Evolutionary conservation across 2,113 vertebrate species (phyloP), one percentile per base, ranked within the genome.

Genomic region (Dasypus novemcinctus): DNA sequence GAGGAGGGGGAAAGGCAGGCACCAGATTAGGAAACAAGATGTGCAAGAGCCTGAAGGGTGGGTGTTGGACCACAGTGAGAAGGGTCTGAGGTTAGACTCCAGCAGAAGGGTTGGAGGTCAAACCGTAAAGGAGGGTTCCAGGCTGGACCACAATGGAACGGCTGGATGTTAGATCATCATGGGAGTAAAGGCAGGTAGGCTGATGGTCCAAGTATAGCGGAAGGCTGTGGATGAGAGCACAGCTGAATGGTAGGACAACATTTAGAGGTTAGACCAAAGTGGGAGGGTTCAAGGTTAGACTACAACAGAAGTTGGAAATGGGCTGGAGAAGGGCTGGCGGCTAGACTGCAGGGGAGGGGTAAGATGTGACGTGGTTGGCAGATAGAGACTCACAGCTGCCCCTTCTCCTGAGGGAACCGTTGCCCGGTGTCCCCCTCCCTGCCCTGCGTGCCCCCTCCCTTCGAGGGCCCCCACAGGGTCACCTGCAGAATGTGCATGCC

Each of bases 401-500:
- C 38, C 33, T 41, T 38, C 33, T n/a, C 66, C 84, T 5, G 38
- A 41, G 46, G 76, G 61, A 46, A 57, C 11, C 25, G 41, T 75
- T n/a, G n/a, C n/a, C n/a, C n/a, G n/a, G n/a, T n/a, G n/a, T n/a
- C n/a, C n/a, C n/a, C n/a, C n/a, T n/a, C n/a, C n/a, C n/a, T n/a
- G n/a, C n/a, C n/a, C n/a, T n/a, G n/a, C n/a, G n/a, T n/a, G n/a
- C n/a, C n/a, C n/a, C n/a, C n/a, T n/a, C n/a, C n/a, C n/a, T n/a
- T n/a, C n/a, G n/a, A n/a, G n/a, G n/a, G n/a, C n/a, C n/a, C n/a
- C n/a, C n/a, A n/a, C n/a, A n/a, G n/a, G n/a, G 66, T 69, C 95
- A 99, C 99, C 99, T 99, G 99, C 94, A 99, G 95, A 90, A 99
- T 98, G 76, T 99, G 99, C 84, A 99, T 97, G 15, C 99, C 99